Conservation (phyloP, 2,888 invertebrate species). For the Acheta domesticus region DNA sequence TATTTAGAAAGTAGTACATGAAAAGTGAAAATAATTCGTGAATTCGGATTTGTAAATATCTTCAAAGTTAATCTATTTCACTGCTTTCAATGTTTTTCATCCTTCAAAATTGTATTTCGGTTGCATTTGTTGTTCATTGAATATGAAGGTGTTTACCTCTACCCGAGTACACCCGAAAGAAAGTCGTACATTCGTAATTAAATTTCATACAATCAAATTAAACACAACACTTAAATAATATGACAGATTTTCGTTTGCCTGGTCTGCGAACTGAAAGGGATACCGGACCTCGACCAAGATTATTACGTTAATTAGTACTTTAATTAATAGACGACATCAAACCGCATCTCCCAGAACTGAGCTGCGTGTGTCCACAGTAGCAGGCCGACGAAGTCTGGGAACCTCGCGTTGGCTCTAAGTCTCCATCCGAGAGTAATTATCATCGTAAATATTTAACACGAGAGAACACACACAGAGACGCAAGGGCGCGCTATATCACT, state of each 20-base stretch:
- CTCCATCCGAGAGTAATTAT: conserved; percentile 6
- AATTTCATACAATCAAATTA: background rate
- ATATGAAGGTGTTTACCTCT: too few relatives aligned
- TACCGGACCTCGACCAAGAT: background rate
- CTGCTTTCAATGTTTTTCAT: too few relatives aligned
- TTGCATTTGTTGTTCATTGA: too few relatives aligned
- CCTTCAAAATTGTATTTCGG: too few relatives aligned
- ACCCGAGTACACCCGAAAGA: too few relatives aligned
- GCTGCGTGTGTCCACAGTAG: background rate
- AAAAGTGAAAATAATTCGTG: too few relatives aligned
- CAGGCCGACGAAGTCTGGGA: background rate
- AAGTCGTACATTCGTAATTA: background rate
- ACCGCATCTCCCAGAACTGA: background rate
- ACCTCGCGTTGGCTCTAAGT: background rate
- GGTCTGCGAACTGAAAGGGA: background rate
- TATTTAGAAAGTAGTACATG: too few relatives aligned
- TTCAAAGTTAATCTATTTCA: too few relatives aligned
- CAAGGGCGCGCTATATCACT: background rate
- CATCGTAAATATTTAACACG: conserved; percentile 10
- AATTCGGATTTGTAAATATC: too few relatives aligned
- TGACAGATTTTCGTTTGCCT: background rate
- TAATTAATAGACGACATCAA: background rate
- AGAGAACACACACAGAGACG: background rate
- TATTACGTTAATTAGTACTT: conserved; percentile 10
- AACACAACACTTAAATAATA: background rate